These are phyloP conservation scores for Morpho achilles DNA, from an alignment of 2,888 invertebrate genomes.

Conservation along the genomic window DNA sequence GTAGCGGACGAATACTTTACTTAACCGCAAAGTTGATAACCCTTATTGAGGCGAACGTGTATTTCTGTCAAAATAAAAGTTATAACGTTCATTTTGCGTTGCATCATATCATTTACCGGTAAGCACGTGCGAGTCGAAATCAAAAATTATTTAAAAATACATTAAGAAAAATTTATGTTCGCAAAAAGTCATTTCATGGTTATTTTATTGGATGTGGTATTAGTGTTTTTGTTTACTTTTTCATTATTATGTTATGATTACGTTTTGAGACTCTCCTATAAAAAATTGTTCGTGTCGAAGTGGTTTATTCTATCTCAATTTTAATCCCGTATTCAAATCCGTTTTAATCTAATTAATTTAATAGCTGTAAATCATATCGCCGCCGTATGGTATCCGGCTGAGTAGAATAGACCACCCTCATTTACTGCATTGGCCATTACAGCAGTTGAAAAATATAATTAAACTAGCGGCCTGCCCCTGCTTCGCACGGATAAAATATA, in stretches of 20 bases:
- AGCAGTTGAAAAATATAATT: too few species aligned
- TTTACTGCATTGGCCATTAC: too few species aligned
- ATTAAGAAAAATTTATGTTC: constrained; percentile 21
- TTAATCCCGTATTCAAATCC: background rate
- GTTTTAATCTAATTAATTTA: too few species aligned
- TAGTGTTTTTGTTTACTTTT: background rate
- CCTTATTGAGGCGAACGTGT: constrained; percentile 12
- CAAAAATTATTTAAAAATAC: constrained; percentile 23
- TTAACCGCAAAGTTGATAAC: constrained; percentile 2
- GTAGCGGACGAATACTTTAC: background rate
- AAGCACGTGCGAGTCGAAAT: constrained; percentile 19
- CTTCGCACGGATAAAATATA: too few species aligned
- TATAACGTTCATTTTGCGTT: constrained; percentile 7
- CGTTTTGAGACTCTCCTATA: too few species aligned
- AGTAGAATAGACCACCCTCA: too few species aligned
- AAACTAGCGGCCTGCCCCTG: too few species aligned
- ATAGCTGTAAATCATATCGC: too few species aligned
- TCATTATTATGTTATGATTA: background rate
- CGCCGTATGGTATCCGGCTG: too few species aligned
- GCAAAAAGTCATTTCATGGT: constrained; percentile 18
- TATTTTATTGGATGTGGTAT: constrained; percentile 10
- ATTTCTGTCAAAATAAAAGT: constrained; percentile 13
- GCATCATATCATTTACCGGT: constrained; percentile 17
- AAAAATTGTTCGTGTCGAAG: background rate
- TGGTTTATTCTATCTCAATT: background rate